A percentile compares a stretch with the other conserved stretches of the same genome.
Evolutionary conservation across 1,140 invertebrate genomes (phyloP).

Genomic region (Nebria ingens): DNA sequence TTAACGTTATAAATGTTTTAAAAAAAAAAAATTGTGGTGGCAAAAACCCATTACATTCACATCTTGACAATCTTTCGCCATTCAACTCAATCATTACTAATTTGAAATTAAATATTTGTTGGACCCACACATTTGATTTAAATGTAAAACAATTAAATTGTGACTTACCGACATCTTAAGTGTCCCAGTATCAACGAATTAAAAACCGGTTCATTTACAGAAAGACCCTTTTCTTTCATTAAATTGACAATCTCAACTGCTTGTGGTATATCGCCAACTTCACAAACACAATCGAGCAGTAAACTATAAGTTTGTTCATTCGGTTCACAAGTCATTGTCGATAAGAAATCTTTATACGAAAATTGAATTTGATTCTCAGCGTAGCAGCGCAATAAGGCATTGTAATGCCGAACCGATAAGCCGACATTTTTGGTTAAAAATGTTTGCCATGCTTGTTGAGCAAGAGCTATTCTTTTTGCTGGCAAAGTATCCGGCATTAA

Average conservation of each 20-base stretch:
- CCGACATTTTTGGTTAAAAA: background rate
- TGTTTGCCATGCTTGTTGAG: background rate
- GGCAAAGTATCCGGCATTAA: background rate
- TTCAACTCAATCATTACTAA: too few relatives aligned
- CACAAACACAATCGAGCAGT: constrained; percentile 39
- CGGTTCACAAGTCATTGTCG: constrained; percentile 27
- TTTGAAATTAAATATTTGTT: too few relatives aligned
- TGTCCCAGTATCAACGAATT: constrained; percentile 47
- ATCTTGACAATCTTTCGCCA: too few relatives aligned
- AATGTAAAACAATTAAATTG: too few relatives aligned
- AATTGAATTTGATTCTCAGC: constrained; percentile 25
- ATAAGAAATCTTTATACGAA: constrained; percentile 21
- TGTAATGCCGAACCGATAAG: constrained; percentile 15
- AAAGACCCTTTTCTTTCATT: constrained; percentile 45
- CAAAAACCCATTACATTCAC: too few relatives aligned
- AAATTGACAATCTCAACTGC: constrained; percentile 45
- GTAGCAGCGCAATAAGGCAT: constrained; percentile 27
- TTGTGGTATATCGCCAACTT: constrained; percentile 46
- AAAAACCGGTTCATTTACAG: constrained; percentile 45
- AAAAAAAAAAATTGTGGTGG: too few relatives aligned
- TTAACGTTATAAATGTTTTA: too few relatives aligned
- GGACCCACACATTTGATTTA: too few relatives aligned
- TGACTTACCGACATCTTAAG: constrained; percentile 40
- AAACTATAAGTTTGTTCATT: constrained; percentile 39
- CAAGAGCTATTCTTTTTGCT: background rate